Conservation (phyloP, 2,797 vertebrate species). For the Novumbra hubbsi region DNA sequence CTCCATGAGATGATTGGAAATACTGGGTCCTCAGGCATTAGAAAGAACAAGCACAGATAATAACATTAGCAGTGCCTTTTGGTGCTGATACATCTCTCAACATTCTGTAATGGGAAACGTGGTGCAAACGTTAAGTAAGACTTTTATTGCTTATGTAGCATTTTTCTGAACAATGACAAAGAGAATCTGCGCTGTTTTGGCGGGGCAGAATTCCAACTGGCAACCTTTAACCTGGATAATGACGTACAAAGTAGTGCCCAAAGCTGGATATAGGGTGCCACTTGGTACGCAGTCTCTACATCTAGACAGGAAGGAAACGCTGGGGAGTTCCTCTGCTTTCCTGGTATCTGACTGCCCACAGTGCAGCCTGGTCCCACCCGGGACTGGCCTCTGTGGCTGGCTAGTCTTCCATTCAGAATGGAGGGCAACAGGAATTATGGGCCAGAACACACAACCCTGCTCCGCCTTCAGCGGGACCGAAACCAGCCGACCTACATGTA, state of each 20-base stretch:
- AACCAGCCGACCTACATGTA: slow-evolving; percentile 29
- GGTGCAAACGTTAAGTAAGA: neutral
- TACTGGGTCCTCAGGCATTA: neutral
- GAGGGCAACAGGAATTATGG: slow-evolving; percentile 7
- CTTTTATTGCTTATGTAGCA: neutral
- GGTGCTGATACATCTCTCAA: neutral
- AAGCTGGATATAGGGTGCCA: neutral
- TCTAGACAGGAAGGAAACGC: slow-evolving; percentile 59
- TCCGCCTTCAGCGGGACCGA: slow-evolving; percentile 15
- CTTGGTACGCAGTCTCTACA: slow-evolving; percentile 17
- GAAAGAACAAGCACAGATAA: neutral
- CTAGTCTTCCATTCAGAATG: slow-evolving; percentile 18
- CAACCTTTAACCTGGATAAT: neutral
- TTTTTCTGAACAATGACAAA: slow-evolving; percentile 18
- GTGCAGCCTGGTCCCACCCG: slow-evolving; percentile 40
- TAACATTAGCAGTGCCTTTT: neutral
- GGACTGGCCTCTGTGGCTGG: neutral
- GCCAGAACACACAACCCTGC: neutral
- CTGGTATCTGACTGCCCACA: slow-evolving; percentile 49
- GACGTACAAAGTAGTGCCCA: neutral
- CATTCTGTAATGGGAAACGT: neutral
- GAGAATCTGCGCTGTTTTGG: neutral
- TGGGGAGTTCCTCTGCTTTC: slow-evolving; percentile 45
- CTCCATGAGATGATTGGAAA: neutral
- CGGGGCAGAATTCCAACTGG: neutral